Evolutionary conservation across 2,888 invertebrate species (phyloP).

Genomic region (Exephanes ischioxanthus): DNA sequence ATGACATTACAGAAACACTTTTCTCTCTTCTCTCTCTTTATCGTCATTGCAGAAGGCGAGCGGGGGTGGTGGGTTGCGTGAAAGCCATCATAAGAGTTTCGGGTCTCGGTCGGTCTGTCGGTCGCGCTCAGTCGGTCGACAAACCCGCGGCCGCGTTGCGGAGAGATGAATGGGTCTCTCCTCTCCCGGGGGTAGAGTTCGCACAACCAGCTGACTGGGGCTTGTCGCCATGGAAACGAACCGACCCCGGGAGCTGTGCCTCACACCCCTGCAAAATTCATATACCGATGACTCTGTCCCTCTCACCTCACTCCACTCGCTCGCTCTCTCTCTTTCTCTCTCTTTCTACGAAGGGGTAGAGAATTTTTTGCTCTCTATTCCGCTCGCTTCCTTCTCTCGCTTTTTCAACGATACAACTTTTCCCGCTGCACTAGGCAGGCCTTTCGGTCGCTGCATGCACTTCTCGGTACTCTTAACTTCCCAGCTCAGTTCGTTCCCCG

Average conservation of each 20-base stretch:
- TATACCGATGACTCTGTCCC: constrained; percentile 68
- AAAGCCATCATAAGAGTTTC: constrained; percentile 41
- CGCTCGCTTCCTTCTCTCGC: constrained; percentile 4
- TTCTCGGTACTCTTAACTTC: constrained; percentile 21
- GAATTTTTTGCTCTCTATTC: background rate
- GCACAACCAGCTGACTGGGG: constrained; percentile 82
- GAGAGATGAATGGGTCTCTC: constrained; percentile 81
- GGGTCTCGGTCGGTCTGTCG: constrained; percentile 68
- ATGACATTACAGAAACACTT: constrained; percentile 29
- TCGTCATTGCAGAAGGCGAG: background rate
- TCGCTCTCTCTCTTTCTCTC: background rate
- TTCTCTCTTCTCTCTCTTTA: background rate
- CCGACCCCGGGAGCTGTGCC: constrained; percentile 82
- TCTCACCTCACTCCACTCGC: constrained; percentile 15
- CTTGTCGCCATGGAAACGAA: constrained; percentile 82
- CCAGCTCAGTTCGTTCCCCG: background rate
- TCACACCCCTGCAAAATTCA: constrained; percentile 80
- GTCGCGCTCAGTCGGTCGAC: constrained; percentile 76
- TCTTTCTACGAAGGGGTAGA: constrained; percentile 24
- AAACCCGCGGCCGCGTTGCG: constrained; percentile 68
- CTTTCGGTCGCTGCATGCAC: constrained; percentile 23
- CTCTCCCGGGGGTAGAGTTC: constrained; percentile 72
- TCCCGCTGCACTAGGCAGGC: constrained; percentile 29
- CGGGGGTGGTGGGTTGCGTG: background rate
- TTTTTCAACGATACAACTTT: constrained; percentile 22